A percentile compares a stretch with the other conserved stretches of the same genome.
These are phyloP conservation scores for Drosophila mimetica DNA, from an alignment of 2,888 invertebrate genomes.

Conservation along the genomic window DNA sequence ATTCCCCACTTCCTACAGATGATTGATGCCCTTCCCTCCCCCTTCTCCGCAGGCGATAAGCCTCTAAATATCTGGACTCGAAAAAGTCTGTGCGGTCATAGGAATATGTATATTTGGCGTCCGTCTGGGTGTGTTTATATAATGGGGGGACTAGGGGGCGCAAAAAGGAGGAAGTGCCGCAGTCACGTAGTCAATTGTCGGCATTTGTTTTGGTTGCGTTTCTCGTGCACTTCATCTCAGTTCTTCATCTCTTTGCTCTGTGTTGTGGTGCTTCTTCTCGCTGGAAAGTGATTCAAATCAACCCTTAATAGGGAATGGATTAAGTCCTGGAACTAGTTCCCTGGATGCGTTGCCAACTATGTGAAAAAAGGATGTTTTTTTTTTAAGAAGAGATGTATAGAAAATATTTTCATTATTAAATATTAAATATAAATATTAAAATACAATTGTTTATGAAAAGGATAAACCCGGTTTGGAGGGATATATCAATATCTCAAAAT, in stretches of 20 bases:
- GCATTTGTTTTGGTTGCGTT: constrained; percentile 66
- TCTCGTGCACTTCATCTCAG: constrained; percentile 21
- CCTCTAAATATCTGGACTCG: constrained; percentile 50
- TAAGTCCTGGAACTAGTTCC: constrained; percentile 27
- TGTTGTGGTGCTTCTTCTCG: constrained; percentile 55
- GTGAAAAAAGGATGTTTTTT: constrained; percentile 1
- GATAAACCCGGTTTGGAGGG: too few relatives aligned
- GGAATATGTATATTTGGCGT: not conserved
- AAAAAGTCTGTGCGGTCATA: constrained; percentile 23
- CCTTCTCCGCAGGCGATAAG: constrained; percentile 59
- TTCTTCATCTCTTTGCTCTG: constrained; percentile 22
- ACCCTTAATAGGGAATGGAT: constrained; percentile 47
- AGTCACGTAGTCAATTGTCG: constrained; percentile 70
- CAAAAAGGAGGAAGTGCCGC: constrained; percentile 35
- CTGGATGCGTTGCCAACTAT: constrained; percentile 49
- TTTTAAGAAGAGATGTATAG: not conserved
- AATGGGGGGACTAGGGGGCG: constrained; percentile 16
- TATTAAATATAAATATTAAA: too few relatives aligned
- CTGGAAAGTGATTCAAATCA: constrained; percentile 38
- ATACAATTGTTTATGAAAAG: too few relatives aligned
- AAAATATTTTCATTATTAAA: too few relatives aligned
- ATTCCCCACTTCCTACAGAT: constrained; percentile 13
- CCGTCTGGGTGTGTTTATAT: constrained; percentile 30
- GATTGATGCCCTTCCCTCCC: constrained; percentile 1
- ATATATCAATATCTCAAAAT: too few relatives aligned